A percentile compares a stretch with the other conserved stretches of the same genome.
phyloP scores from a whole-genome alignment of 2,797 vertebrate genomes.

The Hippopotamyrus pictus region DNA sequence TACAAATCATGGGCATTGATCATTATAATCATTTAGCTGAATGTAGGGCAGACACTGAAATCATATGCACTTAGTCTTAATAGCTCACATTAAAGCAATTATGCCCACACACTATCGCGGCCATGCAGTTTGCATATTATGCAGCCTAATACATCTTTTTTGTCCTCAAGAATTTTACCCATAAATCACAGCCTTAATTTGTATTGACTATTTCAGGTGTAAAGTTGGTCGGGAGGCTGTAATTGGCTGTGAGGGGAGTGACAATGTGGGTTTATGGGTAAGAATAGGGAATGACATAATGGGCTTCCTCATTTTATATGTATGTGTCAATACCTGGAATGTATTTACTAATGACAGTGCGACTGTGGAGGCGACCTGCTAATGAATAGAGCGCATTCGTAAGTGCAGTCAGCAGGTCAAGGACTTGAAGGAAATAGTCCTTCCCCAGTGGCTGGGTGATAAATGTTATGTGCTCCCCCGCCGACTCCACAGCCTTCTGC shows the following conservation, averaged over 20 bases:
- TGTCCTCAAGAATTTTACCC: slow-evolving; percentile 57
- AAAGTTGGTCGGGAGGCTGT: slow-evolving; percentile 54
- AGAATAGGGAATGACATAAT: slow-evolving; percentile 54
- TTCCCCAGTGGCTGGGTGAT: slow-evolving; percentile 38
- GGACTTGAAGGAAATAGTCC: slow-evolving; percentile 55
- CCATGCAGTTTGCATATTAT: slow-evolving; percentile 65
- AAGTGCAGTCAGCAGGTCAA: slow-evolving; percentile 65
- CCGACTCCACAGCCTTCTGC: slow-evolving; percentile 10
- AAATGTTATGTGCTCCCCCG: slow-evolving; percentile 26
- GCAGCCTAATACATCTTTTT: slow-evolving; percentile 57
- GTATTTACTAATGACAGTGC: slow-evolving; percentile 63
- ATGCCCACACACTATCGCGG: slow-evolving; percentile 76
- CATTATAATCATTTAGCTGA: slow-evolving; percentile 70
- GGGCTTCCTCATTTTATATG: slow-evolving; percentile 47
- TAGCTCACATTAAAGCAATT: slow-evolving; percentile 90
- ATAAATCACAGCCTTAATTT: slow-evolving; percentile 65
- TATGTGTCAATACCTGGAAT: slow-evolving; percentile 60
- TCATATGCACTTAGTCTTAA: slow-evolving; percentile 90
- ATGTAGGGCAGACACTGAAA: slow-evolving; percentile 85
- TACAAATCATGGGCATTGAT: slow-evolving; percentile 94
- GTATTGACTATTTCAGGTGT: slow-evolving; percentile 58
- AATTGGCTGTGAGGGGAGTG: slow-evolving; percentile 36
- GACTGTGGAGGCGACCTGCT: slow-evolving; percentile 54
- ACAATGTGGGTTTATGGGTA: slow-evolving; percentile 47
- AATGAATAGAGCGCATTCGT: slow-evolving; percentile 65